Conservation (phyloP, 2,888 invertebrate genomes). For the Lepidocyrtinus sp. region DNA sequence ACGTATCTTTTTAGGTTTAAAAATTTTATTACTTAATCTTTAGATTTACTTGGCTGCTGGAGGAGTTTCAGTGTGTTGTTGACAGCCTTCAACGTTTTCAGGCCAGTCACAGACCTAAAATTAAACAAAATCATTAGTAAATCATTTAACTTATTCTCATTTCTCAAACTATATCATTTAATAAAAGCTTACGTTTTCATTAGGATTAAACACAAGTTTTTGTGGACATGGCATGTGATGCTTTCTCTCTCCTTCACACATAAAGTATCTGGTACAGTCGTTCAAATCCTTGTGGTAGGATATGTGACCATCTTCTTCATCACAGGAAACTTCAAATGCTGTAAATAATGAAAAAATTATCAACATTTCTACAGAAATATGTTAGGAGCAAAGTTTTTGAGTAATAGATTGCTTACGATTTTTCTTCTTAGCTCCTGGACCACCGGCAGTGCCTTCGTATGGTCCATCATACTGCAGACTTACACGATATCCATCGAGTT, state of each 20-base stretch:
- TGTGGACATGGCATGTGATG: conserved; percentile 95
- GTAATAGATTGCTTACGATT: conserved; percentile 46
- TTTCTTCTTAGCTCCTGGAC: conserved; percentile 75
- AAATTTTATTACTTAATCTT: neutral
- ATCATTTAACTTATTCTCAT: neutral
- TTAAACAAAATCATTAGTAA: neutral
- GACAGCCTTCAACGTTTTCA: conserved; percentile 92
- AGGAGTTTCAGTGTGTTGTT: conserved; percentile 70
- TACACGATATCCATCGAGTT: conserved; percentile 87
- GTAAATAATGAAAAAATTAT: conserved; percentile 70
- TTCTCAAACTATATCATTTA: neutral
- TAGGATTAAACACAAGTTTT: conserved; percentile 92
- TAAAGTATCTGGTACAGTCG: conserved; percentile 95
- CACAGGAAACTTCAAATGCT: conserved; percentile 92
- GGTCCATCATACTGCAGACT: conserved; percentile 88
- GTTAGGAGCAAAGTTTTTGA: neutral
- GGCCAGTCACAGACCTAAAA: conserved; percentile 94
- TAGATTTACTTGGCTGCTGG: conserved; percentile 49
- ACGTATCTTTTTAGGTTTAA: conserved; percentile 1
- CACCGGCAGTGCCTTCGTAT: conserved; percentile 81
- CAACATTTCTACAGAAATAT: neutral
- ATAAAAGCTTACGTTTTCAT: conserved; percentile 78
- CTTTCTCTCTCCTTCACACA: conserved; percentile 95
- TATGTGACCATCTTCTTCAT: conserved; percentile 95
- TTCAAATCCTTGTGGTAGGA: conserved; percentile 92